Evolutionary conservation across 2,888 invertebrate species (phyloP), one percentile per base, ranked within the genome.

Genomic region (Leptura quadrifasciata): DNA sequence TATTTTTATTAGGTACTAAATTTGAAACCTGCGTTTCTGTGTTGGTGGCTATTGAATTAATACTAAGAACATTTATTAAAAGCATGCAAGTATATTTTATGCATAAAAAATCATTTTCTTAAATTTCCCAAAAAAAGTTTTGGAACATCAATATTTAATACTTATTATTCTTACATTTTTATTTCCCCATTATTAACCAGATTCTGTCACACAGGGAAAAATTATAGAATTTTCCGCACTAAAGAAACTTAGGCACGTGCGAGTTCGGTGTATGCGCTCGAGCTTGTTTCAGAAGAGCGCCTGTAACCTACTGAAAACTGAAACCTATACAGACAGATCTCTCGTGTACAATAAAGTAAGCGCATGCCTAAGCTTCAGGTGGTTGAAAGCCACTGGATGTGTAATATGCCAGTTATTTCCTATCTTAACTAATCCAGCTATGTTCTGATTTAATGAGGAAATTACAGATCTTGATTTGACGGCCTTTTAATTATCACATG

Each of bases 351-450:
- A 58, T 58, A 69, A 58, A 68, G 15, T 12, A 8, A n/a, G 82
- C 82, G 81, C 83, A 82, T 78, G 81, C 76, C 74, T 77, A 72
- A 75, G 77, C 81, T 79, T 80, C 83, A 82, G 82, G 82, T 83
- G 83, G 82, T 81, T 83, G 78, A 75, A 73, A 76, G 21, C 39
- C 20, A n/a, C 12, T 35, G 17, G 69, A 73, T 71, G 31, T 72
- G 61, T 67, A 72, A 68, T 72, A 72, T 71, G 70, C 65, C 17
- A 39, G 60, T 60, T 74, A 68, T 74, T 71, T 75, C 70, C 70
- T 39, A 54, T 60, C 52, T 65, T 65, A 57, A 17, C 58, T 27
- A 68, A 61, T 35, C 17, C 60, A 58, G 58, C 65, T 12, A 27
- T 39, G 55, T 8, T 27, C 12, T 17, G 52, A 67, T 67, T 67